A percentile compares a stretch with the other conserved stretches of the same genome.
Evolutionary conservation across 2,888 invertebrate genomes (phyloP).

Genomic region (Lymantria monacha): DNA sequence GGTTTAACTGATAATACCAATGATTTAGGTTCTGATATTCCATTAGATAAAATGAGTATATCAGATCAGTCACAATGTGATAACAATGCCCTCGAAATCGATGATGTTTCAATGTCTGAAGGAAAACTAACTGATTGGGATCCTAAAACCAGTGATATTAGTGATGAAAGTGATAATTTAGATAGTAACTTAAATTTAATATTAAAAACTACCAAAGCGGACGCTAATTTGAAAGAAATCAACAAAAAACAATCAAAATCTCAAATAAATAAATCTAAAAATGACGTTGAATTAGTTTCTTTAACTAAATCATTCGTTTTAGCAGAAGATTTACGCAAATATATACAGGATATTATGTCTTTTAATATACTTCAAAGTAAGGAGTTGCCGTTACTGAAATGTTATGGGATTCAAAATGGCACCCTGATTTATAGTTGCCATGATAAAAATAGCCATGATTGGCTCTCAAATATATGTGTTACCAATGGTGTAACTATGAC

Average conservation of each 20-base stretch:
- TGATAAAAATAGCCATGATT: slow-evolving; percentile 35
- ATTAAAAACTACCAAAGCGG: not conserved
- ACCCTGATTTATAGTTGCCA: slow-evolving; percentile 52
- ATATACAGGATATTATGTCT: slow-evolving; percentile 24
- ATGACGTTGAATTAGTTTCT: slow-evolving; percentile 3
- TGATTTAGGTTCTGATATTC: not conserved
- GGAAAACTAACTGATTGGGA: not conserved
- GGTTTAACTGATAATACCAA: not conserved
- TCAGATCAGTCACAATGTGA: slow-evolving; percentile 3
- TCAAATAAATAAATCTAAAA: not conserved
- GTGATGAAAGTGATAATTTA: not conserved
- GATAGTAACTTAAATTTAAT: not conserved
- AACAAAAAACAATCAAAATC: not conserved
- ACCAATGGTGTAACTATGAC: slow-evolving; percentile 21
- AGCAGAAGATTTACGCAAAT: not conserved
- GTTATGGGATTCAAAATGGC: slow-evolving; percentile 51
- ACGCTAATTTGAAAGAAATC: not conserved
- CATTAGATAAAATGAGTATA: not conserved
- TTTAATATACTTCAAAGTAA: slow-evolving; percentile 28
- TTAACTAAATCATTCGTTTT: not conserved
- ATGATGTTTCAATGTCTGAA: not conserved
- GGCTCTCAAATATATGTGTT: slow-evolving; percentile 31
- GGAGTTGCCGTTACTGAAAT: slow-evolving; percentile 48
- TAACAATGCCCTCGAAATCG: not conserved
- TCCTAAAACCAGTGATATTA: not conserved